phyloP scores from a whole-genome alignment of 2,797 vertebrate species.

The Corythornis leucogaster region DNA sequence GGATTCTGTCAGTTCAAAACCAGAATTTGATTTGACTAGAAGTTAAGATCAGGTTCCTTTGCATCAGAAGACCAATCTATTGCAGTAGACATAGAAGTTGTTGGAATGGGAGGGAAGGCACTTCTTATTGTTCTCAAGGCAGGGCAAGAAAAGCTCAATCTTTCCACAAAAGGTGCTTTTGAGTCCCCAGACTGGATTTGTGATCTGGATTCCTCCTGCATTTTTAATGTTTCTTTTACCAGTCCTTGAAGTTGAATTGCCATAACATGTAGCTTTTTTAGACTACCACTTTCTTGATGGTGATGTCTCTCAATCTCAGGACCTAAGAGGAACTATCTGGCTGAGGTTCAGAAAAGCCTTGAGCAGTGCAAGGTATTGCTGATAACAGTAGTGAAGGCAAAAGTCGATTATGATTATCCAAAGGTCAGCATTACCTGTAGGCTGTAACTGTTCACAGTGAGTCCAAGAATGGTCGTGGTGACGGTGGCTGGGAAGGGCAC shows the following conservation, averaged over 20 bases:
- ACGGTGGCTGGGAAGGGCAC: not conserved
- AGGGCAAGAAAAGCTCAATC: not conserved
- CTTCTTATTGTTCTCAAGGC: not conserved
- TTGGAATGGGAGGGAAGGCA: not conserved
- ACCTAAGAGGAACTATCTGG: not conserved
- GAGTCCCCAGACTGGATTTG: not conserved
- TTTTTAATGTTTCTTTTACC: not conserved
- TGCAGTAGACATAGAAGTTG: not conserved
- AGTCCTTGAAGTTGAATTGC: not conserved
- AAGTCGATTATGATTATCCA: not conserved
- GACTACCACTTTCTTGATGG: not conserved
- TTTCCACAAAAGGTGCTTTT: not conserved
- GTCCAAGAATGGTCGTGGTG: fast-evolving
- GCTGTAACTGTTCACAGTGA: not conserved
- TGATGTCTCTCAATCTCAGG: not conserved
- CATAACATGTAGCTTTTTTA: not conserved
- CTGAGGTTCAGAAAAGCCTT: not conserved
- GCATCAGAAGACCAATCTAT: not conserved
- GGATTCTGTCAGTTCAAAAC: not conserved
- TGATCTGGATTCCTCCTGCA: not conserved
- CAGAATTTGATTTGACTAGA: not conserved
- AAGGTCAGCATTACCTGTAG: not conserved
- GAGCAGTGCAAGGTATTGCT: not conserved
- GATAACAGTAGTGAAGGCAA: not conserved
- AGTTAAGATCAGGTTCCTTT: not conserved